Base-by-base conservation (phyloP, 64 coral and sea anemone genomes). In the Trachythela sp. region DNA sequence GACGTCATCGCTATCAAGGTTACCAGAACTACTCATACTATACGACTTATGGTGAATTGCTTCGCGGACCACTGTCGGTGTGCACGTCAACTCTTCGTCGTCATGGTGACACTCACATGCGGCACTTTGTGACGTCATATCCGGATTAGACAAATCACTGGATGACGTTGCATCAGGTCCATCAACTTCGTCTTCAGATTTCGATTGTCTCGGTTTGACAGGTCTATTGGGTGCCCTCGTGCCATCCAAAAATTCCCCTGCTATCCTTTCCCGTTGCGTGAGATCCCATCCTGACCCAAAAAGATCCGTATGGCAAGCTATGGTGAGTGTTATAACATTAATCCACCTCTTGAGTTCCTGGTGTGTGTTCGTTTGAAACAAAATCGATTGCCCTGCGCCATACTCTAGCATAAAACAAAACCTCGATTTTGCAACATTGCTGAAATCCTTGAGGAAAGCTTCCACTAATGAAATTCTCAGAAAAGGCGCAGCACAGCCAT, bases 331-430 rank as follows among this genome's bases (percentile, higher is more conserved):
- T 0, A 80, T 80, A 17, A 80, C 75, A 35, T 35, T 39, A 29
- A 80, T 80, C 75, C 75, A 80, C 32, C 75, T 20, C 20, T 80
- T 80, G 2, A 80, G 30, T 18, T 80, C 75, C 33, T 80, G 33
- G 34, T 80, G 75, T 0, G 75, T 80, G 75, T 80, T 80, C 7
- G 75, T 80, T 39, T 80, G 75, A 80, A 80, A 80, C 33, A 80
- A 39, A 36, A 80, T 80, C 26, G 75, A 80, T 8, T 80, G 75
- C 17, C 75, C 75, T 15, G 75, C 75, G 31, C 75, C 75, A 39
- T 80, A 80, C 33, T 80, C 75, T 18, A 80, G 34, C 31, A 80
- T 35, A 18, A 80, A 80, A 30, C 75, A 80, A 80, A 37, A 80
- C 75, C 75, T 35, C 13, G 20, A 20, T 18, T 80, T 80, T 7